phyloP scores from a whole-genome alignment of 2,113 vertebrate species.

The Butorides virescens region DNA sequence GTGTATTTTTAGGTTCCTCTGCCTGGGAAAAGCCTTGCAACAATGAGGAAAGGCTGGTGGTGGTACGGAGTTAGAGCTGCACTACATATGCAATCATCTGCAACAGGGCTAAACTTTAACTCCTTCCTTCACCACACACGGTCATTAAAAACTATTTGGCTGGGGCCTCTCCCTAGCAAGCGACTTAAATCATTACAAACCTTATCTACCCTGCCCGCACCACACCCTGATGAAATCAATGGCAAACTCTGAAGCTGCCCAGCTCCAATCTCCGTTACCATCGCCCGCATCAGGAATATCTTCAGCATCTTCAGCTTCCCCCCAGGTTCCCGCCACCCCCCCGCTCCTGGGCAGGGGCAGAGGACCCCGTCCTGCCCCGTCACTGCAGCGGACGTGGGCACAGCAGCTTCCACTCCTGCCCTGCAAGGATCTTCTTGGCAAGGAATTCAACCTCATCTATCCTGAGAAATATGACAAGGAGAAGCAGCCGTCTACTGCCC shows the following conservation, averaged over 20 bases:
- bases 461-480: background rate
- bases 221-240: conserved; percentile 16
- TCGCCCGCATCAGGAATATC: background rate
- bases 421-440: background rate
- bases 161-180: background rate
- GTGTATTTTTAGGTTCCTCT: conserved; percentile 49
- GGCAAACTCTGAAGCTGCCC: background rate
- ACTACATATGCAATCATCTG: background rate
- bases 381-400: rapidly evolving
- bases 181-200: background rate
- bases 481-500: background rate
- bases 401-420: background rate
- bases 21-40: conserved; percentile 47
- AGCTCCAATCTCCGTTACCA: background rate
- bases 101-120: conserved; percentile 38
- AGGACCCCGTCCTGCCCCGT: background rate
- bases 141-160: background rate
- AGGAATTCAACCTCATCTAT: background rate
- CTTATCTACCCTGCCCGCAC: background rate
- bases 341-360: background rate
- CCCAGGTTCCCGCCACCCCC: background rate
- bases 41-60: conserved; percentile 27
- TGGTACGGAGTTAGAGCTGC: background rate
- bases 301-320: background rate
- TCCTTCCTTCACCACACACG: background rate